Percentiles rank a stretch among this genome's conserved stretches.
Evolutionary conservation across 2,888 invertebrate genomes (phyloP).

Genomic region (Drepana falcataria): DNA sequence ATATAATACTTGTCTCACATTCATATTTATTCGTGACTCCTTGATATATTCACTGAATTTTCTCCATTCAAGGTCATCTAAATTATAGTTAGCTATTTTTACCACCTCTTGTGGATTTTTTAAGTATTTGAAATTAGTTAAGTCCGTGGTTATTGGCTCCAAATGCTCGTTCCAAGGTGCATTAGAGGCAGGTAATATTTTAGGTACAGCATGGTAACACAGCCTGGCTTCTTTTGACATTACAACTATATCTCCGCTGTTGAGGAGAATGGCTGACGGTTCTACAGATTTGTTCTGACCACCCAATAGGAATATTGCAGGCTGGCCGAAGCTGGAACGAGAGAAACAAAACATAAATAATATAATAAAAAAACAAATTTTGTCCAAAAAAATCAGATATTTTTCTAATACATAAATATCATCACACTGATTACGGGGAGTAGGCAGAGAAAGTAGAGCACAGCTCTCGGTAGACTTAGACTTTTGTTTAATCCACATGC

Average conservation of each 20-base stretch:
- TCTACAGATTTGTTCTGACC: slow-evolving; percentile 83
- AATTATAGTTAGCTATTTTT: slow-evolving; percentile 33
- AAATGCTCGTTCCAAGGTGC: slow-evolving; percentile 66
- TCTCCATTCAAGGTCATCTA: slow-evolving; percentile 62
- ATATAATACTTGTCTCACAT: slow-evolving; percentile 92
- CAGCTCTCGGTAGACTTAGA: no score
- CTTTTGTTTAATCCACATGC: no score
- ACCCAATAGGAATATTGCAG: slow-evolving; percentile 95
- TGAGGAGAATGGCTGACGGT: slow-evolving; percentile 85
- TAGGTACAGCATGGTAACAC: slow-evolving; percentile 96
- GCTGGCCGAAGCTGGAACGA: slow-evolving; percentile 92
- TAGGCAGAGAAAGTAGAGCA: no score
- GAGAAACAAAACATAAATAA: no score
- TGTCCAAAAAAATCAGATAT: background rate
- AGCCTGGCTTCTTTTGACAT: slow-evolving; percentile 93
- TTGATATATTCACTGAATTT: slow-evolving; percentile 80
- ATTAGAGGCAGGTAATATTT: slow-evolving; percentile 80
- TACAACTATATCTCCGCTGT: slow-evolving; percentile 93
- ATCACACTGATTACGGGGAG: no score
- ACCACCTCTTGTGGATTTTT: slow-evolving; percentile 26
- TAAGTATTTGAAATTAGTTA: slow-evolving; percentile 38
- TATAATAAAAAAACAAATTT: slow-evolving; percentile 1
- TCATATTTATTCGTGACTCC: slow-evolving; percentile 93
- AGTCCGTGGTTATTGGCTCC: slow-evolving; percentile 8
- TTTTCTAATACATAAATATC: background rate